Evolutionary conservation across 2,113 vertebrate genomes (phyloP).

Genomic region (Alexandromys fortis): DNA sequence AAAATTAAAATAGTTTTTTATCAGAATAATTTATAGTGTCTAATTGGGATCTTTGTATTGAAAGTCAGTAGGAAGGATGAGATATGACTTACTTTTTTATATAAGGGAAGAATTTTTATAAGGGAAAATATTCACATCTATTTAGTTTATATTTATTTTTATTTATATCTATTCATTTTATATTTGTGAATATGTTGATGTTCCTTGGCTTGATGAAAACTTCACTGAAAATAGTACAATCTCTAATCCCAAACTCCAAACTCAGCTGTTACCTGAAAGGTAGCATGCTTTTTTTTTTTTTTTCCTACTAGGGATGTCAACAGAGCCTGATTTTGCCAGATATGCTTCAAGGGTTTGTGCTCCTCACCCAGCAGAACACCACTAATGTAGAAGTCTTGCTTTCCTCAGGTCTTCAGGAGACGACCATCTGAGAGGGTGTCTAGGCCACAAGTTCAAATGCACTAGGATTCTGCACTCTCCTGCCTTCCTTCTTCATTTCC

Average conservation of each 20-base stretch:
- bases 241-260: background rate
- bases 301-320: background rate
- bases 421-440: background rate
- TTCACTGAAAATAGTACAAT: background rate
- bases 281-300: background rate
- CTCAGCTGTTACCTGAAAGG: background rate
- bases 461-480: background rate
- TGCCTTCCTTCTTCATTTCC: background rate
- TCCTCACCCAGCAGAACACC: background rate
- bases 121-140: conserved; percentile 28
- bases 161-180: background rate
- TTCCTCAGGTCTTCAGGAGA: background rate
- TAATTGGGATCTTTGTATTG: background rate
- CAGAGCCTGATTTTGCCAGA: background rate
- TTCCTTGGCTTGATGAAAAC: background rate
- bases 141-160: background rate
- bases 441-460: background rate
- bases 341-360: background rate
- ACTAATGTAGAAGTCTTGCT: background rate
- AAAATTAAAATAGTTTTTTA: conserved; percentile 5
- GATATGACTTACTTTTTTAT: background rate
- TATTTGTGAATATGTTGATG: background rate
- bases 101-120: background rate
- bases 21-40: background rate
- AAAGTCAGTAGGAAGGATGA: background rate